Evolutionary conservation across 1,140 invertebrate species (phyloP).

Genomic region (Dryas iulia): DNA sequence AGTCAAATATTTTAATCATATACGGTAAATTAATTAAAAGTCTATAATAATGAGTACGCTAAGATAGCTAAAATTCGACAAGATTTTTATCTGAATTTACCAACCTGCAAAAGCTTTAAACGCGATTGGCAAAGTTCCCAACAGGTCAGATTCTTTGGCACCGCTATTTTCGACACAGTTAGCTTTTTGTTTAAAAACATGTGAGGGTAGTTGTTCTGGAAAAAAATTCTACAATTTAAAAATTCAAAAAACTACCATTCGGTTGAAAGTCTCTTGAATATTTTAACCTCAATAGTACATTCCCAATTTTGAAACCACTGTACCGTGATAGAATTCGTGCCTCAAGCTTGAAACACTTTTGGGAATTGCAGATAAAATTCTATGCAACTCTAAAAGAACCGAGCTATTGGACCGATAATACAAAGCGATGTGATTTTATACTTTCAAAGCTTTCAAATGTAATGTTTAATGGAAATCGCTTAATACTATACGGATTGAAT

Average conservation of each 20-base stretch:
- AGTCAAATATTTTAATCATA: neutral
- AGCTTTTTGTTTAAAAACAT: slow-evolving; percentile 25
- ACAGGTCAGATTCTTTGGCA: slow-evolving; percentile 30
- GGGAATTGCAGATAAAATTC: slow-evolving; percentile 26
- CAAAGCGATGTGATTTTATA: slow-evolving; percentile 15
- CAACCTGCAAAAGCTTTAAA: slow-evolving; percentile 7
- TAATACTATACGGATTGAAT: neutral
- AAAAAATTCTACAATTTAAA: neutral
- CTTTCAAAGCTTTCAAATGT: neutral
- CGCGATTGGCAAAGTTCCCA: slow-evolving; percentile 27
- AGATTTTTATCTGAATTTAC: slow-evolving; percentile 1
- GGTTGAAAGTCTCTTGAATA: slow-evolving; percentile 11
- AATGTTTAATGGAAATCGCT: neutral
- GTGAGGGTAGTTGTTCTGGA: slow-evolving; percentile 9
- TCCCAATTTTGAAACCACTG: slow-evolving; percentile 11
- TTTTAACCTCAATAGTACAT: slow-evolving; percentile 7
- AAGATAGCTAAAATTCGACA: neutral
- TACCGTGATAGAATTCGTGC: slow-evolving; percentile 21
- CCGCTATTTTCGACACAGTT: slow-evolving; percentile 21
- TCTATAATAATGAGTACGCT: neutral
- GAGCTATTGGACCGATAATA: slow-evolving; percentile 10
- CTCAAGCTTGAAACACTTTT: slow-evolving; percentile 23
- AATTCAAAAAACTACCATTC: neutral
- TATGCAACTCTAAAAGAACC: slow-evolving; percentile 23
- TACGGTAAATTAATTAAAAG: neutral